Base-by-base conservation (phyloP, 2,888 invertebrate genomes). In the Monochamus alternatus region DNA sequence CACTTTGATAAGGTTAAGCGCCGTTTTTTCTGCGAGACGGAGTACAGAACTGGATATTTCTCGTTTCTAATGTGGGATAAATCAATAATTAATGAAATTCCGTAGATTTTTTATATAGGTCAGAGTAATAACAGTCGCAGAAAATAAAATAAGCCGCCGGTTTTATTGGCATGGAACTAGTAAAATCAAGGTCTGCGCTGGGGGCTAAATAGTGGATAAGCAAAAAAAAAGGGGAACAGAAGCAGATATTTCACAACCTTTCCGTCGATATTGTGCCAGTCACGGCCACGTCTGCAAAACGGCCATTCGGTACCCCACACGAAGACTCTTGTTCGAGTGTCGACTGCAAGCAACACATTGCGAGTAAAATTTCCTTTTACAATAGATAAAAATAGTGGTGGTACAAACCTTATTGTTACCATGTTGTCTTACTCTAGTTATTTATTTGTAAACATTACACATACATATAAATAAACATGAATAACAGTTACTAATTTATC, bases 1-100 rank as follows among this genome's bases (percentile, higher is more conserved):
- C 47, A 47, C 5, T 1, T 55, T 8, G n/a, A 12, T 22, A 14
- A 55, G 55, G 22, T 55, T 55, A 55, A 55, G n/a, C 10, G 47
- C 55, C n/a, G n/a, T 14, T 55, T 55, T 38, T 55, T n/a, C n/a
- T 14, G 47, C 10, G 12, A 47, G 47, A 14, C n/a, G 10, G 14
- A 22, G n/a, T n/a, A n/a, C 22, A 55, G 14, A 55, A 55, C 55
- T 55, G 55, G 55, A 55, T 55, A n/a, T 55, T n/a, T 14, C 55
- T n/a, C 2, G 55, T 55, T 55, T 22, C 14, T n/a, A n/a, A n/a
- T n/a, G n/a, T 55, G n/a, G 55, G 22, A 55, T 55, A 38, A 5
- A 55, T 22, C 14, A 14, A 55, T 55, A 22, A 55, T 14, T 38
- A 38, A 38, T 55, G 55, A 55, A 3, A 55, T 55, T 55, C 55